These are phyloP conservation scores for Polyergus mexicanus DNA, from an alignment of 1,140 invertebrate genomes.

Conservation along the genomic window DNA sequence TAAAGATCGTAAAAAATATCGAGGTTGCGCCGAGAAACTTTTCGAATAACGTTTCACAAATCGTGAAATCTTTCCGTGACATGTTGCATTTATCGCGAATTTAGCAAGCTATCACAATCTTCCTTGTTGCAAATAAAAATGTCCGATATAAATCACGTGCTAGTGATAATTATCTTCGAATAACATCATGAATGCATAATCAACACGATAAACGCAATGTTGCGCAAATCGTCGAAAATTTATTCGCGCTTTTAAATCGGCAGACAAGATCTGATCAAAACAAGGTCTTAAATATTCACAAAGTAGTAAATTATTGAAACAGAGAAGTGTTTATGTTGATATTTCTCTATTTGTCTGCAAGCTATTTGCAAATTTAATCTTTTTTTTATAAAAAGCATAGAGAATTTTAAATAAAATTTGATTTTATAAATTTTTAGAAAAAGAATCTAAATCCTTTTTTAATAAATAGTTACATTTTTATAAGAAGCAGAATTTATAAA, in stretches of 20 bases:
- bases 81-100: slow-evolving; percentile 13
- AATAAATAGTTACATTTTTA: too few species aligned
- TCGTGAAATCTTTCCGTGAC: neutral
- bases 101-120: slow-evolving; percentile 5
- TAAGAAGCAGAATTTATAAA: too few species aligned
- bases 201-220: neutral
- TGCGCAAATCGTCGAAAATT: slow-evolving; percentile 55
- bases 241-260: slow-evolving; percentile 39
- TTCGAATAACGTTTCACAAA: neutral
- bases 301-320: neutral
- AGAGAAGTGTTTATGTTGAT: slow-evolving; percentile 1
- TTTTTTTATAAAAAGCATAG: neutral
- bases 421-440: too few species aligned
- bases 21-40: slow-evolving; percentile 5
- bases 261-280: neutral
- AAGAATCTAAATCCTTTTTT: too few species aligned
- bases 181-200: slow-evolving; percentile 35
- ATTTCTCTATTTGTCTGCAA: neutral
- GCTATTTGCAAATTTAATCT: neutral
- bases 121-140: slow-evolving; percentile 44
- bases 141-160: slow-evolving; percentile 55
- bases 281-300: neutral
- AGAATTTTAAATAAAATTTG: too few species aligned
- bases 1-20: slow-evolving; percentile 17
- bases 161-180: slow-evolving; percentile 12